Evolutionary conservation across 1,140 invertebrate species (phyloP), one percentile per base, ranked within the genome.

Genomic region (Pentalonia nigronervosa): DNA sequence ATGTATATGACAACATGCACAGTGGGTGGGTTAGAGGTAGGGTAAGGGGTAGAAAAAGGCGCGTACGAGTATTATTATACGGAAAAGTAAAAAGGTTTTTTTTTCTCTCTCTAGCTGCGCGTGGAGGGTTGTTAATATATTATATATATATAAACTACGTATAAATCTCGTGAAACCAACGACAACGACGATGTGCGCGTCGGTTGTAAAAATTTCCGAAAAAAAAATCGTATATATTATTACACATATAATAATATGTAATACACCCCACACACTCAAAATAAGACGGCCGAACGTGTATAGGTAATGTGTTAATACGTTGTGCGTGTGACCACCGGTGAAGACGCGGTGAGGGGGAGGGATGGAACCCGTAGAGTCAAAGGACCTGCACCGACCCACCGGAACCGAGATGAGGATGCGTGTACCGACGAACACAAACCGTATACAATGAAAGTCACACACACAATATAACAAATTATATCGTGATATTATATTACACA

Each of bases 81-180:
- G 6, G 36, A 84, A 84, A 84, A 53, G 34, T 89, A 89, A 89
- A 56, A 89, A 89, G 88, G 48, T 89, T 89, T 53, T 88, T 45
- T 84, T 87, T n/a, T 36, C 45, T 11, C 25, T 34, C n/a, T 47
- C 21, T 36, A 50, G 48, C 45, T 20, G n/a, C 23, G 21, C 87
- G 87, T 53, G n/a, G 34, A 89, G 88, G 88, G 88, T 89, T 89
- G 48, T 48, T 87, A 87, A n/a, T 36, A 88, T 50, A 86, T 45
- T 60, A 67, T 67, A 14, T 84, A 45, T 36, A 36, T 83, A 83
- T 7, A 83, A 83, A 25, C n/a, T 50, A 25, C 87, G 48, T 87
- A 48, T 87, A 87, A 50, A 88, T 88, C 86, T 88, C 88, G 11
- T 23, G 86, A 30, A 30, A 47, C 30, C 30, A 34, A 17, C 45